These are phyloP conservation scores for Drosophila pseudotakahashii DNA, from an alignment of 2,888 invertebrate species.

Conservation along the genomic window DNA sequence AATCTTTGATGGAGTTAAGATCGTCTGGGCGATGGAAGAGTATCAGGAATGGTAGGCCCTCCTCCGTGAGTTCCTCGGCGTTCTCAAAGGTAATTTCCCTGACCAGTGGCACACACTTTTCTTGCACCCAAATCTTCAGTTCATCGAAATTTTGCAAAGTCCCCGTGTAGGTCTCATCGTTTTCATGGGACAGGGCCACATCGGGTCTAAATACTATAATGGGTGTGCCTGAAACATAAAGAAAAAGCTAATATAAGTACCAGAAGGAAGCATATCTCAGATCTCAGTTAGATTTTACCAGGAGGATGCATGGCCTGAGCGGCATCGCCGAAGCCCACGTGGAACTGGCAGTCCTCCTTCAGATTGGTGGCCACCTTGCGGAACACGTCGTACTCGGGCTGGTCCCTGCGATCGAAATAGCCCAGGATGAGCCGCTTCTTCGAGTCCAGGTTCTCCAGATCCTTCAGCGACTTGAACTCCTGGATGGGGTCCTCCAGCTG, in stretches of 20 bases:
- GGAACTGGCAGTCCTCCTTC: constrained; percentile 98
- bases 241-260: not conserved
- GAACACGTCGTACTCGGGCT: constrained; percentile 92
- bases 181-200: constrained; percentile 90
- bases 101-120: constrained; percentile 97
- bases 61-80: constrained; percentile 99
- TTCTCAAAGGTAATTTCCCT: constrained; percentile 99
- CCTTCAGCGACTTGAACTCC: constrained; percentile 90
- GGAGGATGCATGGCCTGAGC: constrained; percentile 94
- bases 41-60: constrained; percentile 98
- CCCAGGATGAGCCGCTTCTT: constrained; percentile 94
- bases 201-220: constrained; percentile 93
- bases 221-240: constrained; percentile 86
- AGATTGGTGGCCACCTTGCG: constrained; percentile 93
- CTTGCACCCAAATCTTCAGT: constrained; percentile 94
- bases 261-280: too few species aligned
- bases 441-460: constrained; percentile 90
- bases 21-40: constrained; percentile 96
- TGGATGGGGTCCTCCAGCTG: constrained; percentile 94
- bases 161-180: constrained; percentile 93
- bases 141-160: constrained; percentile 91
- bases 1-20: constrained; percentile 92
- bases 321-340: constrained; percentile 94
- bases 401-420: constrained; percentile 92
- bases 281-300: constrained; percentile 84